Evolutionary conservation across 2,113 vertebrate genomes (phyloP).

Genomic region (Larimichthys crocea): DNA sequence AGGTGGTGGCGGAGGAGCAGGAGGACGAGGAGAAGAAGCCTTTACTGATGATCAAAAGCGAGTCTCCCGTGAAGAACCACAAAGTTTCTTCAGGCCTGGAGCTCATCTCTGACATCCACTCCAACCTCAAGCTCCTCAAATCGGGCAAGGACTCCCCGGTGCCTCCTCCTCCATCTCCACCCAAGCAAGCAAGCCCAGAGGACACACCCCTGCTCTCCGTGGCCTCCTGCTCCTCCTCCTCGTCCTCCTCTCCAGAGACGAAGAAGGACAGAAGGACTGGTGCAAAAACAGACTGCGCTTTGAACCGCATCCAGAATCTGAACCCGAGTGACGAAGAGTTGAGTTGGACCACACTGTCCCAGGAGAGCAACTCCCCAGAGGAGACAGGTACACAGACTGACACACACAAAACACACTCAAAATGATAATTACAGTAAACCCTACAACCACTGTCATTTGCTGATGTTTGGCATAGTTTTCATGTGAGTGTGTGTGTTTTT

Average conservation of each 20-base stretch:
- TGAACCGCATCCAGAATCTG: slow-evolving; percentile 96
- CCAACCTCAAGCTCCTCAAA: slow-evolving; percentile 65
- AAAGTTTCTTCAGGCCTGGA: slow-evolving; percentile 54
- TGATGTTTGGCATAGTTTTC: slow-evolving; percentile 1
- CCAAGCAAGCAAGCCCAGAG: slow-evolving; percentile 88
- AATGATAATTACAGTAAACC: neutral
- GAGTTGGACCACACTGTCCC: slow-evolving; percentile 97
- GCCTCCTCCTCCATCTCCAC: slow-evolving; percentile 76
- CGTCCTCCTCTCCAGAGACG: slow-evolving; percentile 93
- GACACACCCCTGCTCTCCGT: slow-evolving; percentile 88
- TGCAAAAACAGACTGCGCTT: slow-evolving; percentile 94
- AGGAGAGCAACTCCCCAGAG: slow-evolving; percentile 93
- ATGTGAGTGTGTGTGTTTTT: neutral
- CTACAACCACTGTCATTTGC: neutral
- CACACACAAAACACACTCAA: neutral
- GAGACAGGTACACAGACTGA: slow-evolving; percentile 87
- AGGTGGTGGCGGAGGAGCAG: slow-evolving; percentile 32
- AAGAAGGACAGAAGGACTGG: slow-evolving; percentile 96
- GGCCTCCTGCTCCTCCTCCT: slow-evolving; percentile 80
- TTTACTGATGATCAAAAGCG: slow-evolving; percentile 57
- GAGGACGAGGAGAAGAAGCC: slow-evolving; percentile 66
- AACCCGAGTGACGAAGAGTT: slow-evolving; percentile 96
- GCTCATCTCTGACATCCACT: slow-evolving; percentile 69
- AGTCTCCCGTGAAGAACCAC: slow-evolving; percentile 38
- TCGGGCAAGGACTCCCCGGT: slow-evolving; percentile 65